Percentiles rank a stretch among this genome's conserved stretches.
Conservation (phyloP, 1,140 invertebrate species). For the Anoplophora glabripennis region DNA sequence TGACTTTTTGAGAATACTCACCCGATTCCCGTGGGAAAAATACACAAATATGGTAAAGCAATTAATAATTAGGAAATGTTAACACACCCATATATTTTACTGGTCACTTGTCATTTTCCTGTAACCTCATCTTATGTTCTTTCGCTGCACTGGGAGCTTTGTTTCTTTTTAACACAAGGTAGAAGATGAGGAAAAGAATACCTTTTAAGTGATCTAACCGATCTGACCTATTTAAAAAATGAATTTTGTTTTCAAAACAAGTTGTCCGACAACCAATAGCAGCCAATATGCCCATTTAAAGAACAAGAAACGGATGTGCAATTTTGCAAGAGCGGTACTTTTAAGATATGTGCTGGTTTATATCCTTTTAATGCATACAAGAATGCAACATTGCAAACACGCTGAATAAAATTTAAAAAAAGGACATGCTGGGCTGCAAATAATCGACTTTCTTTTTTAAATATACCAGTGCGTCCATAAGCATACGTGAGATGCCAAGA, state of each 20-base stretch:
- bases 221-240: not conserved
- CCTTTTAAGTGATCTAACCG: not conserved
- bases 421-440: no score
- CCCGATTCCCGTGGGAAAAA: not conserved
- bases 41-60: not conserved
- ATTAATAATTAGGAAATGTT: not conserved
- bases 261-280: slow-evolving; percentile 7
- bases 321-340: no score
- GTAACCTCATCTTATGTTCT: not conserved
- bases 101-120: not conserved
- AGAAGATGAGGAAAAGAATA: not conserved
- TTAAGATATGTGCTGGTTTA: no score
- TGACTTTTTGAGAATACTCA: not conserved
- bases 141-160: not conserved
- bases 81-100: slow-evolving; percentile 14
- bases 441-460: no score
- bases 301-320: not conserved
- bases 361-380: no score
- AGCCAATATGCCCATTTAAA: slow-evolving; percentile 9
- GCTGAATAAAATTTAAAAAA: no score
- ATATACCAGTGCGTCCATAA: no score
- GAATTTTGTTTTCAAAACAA: not conserved
- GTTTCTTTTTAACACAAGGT: not conserved
- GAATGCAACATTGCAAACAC: no score
- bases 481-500: no score